A percentile compares a stretch with the other conserved stretches of the same genome.
Conservation (phyloP, 2,797 vertebrate genomes). For the Oryzias sinensis region DNA sequence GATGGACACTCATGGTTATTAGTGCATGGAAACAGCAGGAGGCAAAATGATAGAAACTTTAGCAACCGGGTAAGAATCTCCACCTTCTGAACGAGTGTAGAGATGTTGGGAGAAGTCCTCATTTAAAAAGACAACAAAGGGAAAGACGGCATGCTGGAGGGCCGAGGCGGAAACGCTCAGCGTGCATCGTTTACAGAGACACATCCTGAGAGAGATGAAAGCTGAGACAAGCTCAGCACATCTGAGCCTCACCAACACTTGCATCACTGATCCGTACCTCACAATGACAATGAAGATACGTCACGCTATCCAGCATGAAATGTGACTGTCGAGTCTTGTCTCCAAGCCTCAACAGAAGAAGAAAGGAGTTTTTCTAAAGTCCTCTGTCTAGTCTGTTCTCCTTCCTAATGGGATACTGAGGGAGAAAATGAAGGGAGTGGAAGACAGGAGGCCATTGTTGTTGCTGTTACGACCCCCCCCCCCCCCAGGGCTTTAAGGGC, state of each 20-base stretch:
- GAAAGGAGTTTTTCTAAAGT: constrained; percentile 6
- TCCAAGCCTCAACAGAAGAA: constrained; percentile 11
- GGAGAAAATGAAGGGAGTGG: constrained; percentile 55
- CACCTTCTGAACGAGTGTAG: constrained; percentile 9
- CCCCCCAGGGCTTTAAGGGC: constrained; percentile 24
- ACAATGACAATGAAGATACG: constrained; percentile 12
- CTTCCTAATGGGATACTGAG: constrained; percentile 18
- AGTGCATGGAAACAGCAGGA: constrained; percentile 4
- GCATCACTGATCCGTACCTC: constrained; percentile 9
- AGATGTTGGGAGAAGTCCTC: constrained; percentile 27
- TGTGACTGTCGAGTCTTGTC: constrained; percentile 15
- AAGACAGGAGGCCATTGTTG: constrained; percentile 65
- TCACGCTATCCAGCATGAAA: constrained; percentile 5
- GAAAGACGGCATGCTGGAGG: background rate
- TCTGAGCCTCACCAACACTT: constrained; percentile 22
- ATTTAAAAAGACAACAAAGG: constrained; percentile 2
- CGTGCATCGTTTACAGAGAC: constrained; percentile 44
- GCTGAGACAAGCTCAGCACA: constrained; percentile 37
- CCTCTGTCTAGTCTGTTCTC: too few relatives aligned
- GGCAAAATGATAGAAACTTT: constrained; percentile 5
- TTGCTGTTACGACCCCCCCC: constrained; percentile 46
- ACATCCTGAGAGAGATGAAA: constrained; percentile 52
- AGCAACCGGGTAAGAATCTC: constrained; percentile 5
- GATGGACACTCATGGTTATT: constrained; percentile 31
- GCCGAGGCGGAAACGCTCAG: constrained; percentile 14